Evolutionary conservation across 2,888 invertebrate genomes (phyloP).

Genomic region (Erebia epiphron): DNA sequence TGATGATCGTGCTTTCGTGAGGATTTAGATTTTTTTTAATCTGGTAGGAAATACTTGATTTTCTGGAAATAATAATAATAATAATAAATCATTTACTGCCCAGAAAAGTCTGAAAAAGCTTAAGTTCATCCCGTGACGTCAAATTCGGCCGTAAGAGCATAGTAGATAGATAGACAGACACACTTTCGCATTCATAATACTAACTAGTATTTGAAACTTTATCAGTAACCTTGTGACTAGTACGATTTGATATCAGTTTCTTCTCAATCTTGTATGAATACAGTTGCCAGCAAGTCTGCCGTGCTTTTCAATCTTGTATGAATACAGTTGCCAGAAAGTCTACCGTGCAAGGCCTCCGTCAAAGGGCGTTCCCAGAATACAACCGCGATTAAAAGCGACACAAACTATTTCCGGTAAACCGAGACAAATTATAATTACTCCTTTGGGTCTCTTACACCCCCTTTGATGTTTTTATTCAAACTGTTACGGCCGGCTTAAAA

Average conservation of each 20-base stretch:
- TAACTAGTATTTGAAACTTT: too few relatives aligned
- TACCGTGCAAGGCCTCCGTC: constrained; percentile 38
- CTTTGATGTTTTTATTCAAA: constrained; percentile 82
- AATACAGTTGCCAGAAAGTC: constrained; percentile 18
- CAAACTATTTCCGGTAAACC: constrained; percentile 81
- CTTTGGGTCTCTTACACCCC: constrained; percentile 75
- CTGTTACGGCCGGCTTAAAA: constrained; percentile 80
- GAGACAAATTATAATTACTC: constrained; percentile 80
- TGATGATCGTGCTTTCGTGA: too few relatives aligned
- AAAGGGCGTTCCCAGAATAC: constrained; percentile 66
- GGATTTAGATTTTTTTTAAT: too few relatives aligned
- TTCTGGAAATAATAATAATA: too few relatives aligned
- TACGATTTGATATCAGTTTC: not conserved
- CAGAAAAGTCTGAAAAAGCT: too few relatives aligned
- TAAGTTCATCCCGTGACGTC: too few relatives aligned
- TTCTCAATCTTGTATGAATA: not conserved
- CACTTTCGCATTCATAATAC: too few relatives aligned
- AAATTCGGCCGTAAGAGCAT: too few relatives aligned
- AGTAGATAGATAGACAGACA: too few relatives aligned
- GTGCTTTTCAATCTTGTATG: not conserved
- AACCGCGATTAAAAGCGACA: constrained; percentile 74
- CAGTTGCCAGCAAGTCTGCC: constrained; percentile 22
- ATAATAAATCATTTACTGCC: too few relatives aligned
- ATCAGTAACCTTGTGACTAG: too few relatives aligned
- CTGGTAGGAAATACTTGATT: too few relatives aligned